Percentiles rank a stretch among this genome's conserved stretches.
Conservation (phyloP, 2,113 vertebrate species). For the Lutjanus erythropterus region DNA sequence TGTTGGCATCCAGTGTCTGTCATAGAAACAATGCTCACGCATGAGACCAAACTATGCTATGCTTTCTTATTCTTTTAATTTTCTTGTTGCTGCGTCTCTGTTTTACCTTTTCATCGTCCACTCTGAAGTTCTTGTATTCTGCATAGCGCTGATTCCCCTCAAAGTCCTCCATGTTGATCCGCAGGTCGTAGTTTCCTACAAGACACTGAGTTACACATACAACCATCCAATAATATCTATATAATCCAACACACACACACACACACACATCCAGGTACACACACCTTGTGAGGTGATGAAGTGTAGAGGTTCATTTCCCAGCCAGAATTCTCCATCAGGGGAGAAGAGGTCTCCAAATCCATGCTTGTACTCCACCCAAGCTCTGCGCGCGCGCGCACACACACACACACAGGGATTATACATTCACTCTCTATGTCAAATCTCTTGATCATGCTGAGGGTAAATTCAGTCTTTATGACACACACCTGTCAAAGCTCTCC, state of each 20-base stretch:
- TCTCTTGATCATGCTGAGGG: neutral
- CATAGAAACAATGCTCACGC: no score
- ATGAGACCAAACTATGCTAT: no score
- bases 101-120: conserved; percentile 88
- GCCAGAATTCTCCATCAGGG: conserved; percentile 77
- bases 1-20: no score
- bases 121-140: conserved; percentile 88
- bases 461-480: neutral
- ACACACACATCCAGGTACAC: neutral
- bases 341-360: conserved; percentile 75
- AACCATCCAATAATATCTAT: neutral
- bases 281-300: conserved; percentile 72
- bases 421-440: neutral
- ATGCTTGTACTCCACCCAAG: conserved; percentile 78
- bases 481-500: conserved; percentile 90
- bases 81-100: neutral
- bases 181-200: conserved; percentile 89
- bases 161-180: conserved; percentile 90
- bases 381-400: conserved; percentile 33
- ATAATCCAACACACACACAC: neutral
- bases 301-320: conserved; percentile 78
- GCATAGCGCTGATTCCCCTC: conserved; percentile 88
- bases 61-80: neutral
- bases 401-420: neutral
- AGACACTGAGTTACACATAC: conserved; percentile 24